Evolutionary conservation across 92 coral and sea anemone genomes (phyloP), one percentile per base, ranked within the genome.

Genomic region (Diadumene lineata): DNA sequence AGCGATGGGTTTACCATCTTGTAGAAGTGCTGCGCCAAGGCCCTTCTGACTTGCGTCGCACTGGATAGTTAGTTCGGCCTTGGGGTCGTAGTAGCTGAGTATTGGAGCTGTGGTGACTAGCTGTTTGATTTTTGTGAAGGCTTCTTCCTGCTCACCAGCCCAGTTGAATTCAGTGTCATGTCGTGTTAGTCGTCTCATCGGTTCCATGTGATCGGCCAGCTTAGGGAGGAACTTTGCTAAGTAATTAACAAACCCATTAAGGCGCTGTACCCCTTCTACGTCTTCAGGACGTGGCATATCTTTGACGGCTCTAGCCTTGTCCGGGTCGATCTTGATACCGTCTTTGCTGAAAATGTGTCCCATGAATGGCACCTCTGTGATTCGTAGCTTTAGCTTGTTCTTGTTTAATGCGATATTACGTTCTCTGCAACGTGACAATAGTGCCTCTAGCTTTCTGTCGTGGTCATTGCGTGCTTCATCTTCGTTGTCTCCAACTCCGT

Each of bases 1-100:
- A 3, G 68, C 79, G 7, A 82, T 58, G 0, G 82, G 82, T 18
- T 55, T 30, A 23, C 82, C 77, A 53, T 29, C 34, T 74, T 29
- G 50, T 61, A 33, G 84, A 78, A n/a, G n/a, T n/a, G n/a, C n/a
- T n/a, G n/a, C n/a, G n/a, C n/a, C n/a, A n/a, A n/a, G n/a, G n/a
- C n/a, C n/a, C n/a, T n/a, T n/a, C n/a, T n/a, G n/a, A n/a, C n/a
- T n/a, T 13, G 81, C 77, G 70, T 85, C 85, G 28, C 85, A 80
- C 81, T 85, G 89, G 46, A 85, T 79, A 66, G 63, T 43, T 24
- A 85, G 71, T 29, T 85, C 85, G 17, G 72, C 67, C 22, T 72
- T 23, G 4, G 60, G 75, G 0, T 64, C 50, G 64, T 83, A 83
- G 63, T 78, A 83, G 18, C 74, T 69, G 33, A 84, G 72, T 26